Evolutionary conservation across 1,140 invertebrate species (phyloP), one percentile per base, ranked within the genome.

Genomic region (Drosophila busckii): DNA sequence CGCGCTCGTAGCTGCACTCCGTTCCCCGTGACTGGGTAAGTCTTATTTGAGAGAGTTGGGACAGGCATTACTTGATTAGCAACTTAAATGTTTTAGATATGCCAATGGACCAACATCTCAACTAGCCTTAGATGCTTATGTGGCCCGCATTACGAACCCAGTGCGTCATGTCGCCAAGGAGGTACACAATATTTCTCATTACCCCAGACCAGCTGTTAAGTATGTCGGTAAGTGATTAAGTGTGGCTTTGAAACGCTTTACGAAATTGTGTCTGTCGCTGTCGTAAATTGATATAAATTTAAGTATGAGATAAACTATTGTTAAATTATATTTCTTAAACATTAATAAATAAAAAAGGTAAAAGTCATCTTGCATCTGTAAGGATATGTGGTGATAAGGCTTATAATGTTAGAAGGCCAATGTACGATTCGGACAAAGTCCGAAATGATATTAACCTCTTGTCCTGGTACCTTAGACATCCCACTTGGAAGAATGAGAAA

Each of bases 381-480:
- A 91, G 92, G 71, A 94, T 93, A 87, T 92, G 93, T 82, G 94
- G 93, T 64, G 93, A 92, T 64, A 93, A 91, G 85, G 91, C 91
- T 19, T 93, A 94, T 86, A 91, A 92, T 58, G 90, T 91, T 70
- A 91, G 94, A 75, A 90, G 70, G 89, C 93, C 69, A 89, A 66
- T 59, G 61, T 87, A 87, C 60, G 78, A 86, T 86, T 62, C 73
- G 49, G 86, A 86, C 59, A 86, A 82, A 70, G 83, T 87, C 55
- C 91, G 90, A 84, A 92, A 90, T 84, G 93, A 94, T 88, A 92
- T 94, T 75, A 93, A 92, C 70, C 90, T 93, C 67, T 89, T 94
- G 65, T 94, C 93, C 82, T 93, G 91, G 89, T 94, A 94, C 88
- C 90, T 90, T 84, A 93, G 92, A 89, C 92, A 93, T 87, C 91